Evolutionary conservation across 2,888 invertebrate genomes (phyloP), one percentile per base, ranked within the genome.

Genomic region (Chydorus sphaericus): DNA sequence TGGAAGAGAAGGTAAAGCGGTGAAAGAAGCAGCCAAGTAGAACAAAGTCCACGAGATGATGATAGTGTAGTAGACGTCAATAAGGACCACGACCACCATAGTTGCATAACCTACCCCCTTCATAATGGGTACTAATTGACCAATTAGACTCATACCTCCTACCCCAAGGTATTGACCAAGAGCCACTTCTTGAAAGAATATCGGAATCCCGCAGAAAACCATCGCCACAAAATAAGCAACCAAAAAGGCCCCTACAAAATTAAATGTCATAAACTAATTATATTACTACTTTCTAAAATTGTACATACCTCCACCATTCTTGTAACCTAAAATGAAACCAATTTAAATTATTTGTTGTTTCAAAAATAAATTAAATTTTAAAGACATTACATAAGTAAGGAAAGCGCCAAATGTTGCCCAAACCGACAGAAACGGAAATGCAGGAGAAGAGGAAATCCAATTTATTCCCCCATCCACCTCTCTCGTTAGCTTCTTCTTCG

Each of bases 41-140:
- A 79, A 83, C 54, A 84, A 70, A 6, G 83, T 80, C 82, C 83
- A 85, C 3, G 83, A 78, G 52, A 84, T 82, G 64, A 84, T 82
- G 51, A 85, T 78, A 66, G 83, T 84, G 69, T 85, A 85, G 69
- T 81, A 81, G 62, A 84, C 77, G 66, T 85, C 83, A 53, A 83
- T 75, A 65, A 83, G 78, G 66, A 85, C 84, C 3, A 85, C 83
- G 53, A 84, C 81, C 44, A 83, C 77, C 70, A 84, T 52, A 10
- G 52, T 52, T 18, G 52, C 52, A 36, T 36, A 52, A 36, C 52
- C 52, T 7, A 52, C 52, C 23, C 52, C 77, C 68, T 77, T 76
- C 26, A 77, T 66, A 33, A 77, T 66, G 4, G 77, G 77, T 61
- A 75, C 76, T 20, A 77, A 63, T 62, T 77, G 75, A 7, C 76